Base-by-base conservation (phyloP, 2,888 invertebrate species). In the Eugnorisma glareosa region DNA sequence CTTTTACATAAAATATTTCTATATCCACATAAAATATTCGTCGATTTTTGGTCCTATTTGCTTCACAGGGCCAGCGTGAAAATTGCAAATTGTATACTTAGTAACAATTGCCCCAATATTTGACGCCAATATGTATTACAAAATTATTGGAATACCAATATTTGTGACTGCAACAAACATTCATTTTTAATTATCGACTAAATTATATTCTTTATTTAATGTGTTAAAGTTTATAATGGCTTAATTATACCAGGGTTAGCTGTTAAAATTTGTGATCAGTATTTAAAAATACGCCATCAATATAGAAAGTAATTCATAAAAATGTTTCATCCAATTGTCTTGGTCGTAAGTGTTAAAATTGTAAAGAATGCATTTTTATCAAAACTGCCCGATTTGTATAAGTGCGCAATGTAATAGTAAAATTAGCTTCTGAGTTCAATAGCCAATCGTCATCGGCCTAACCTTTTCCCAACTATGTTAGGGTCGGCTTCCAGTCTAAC, bases 1-100 rank as follows among this genome's bases (percentile, higher is more conserved):
- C 2, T 21, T 21, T 31, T 59, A 11, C 35, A 43, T 63, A 61
- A 75, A 75, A 75, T 87, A 78, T 78, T 84, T 81, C 74, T 77
- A 78, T 75, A 71, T 68, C 57, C 69, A 72, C 72, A 76, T 75
- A n/a, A 71, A 79, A 54, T 37, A 78, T 71, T 67, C 54, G 59
- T 57, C 40, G 54, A 78, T 78, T 75, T 67, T 64, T 71, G 70
- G 69, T 81, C 75, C 71, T 73, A 72, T 73, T 67, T 67, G 67
- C 71, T 80, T 71, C 59, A 86, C 84, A 87, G 84, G 82, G 84
- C 86, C 64, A n/a, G n/a, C n/a, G n/a, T n/a, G n/a, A n/a, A n/a
- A n/a, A n/a, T n/a, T n/a, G n/a, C n/a, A 75, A 51, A 69, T 24
- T 68, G 84, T 86, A 81, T 85, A 79, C 78, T 73, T 71, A 76